Evolutionary conservation across 2,888 invertebrate genomes (phyloP), one percentile per base, ranked within the genome.

Genomic region (Nemotelus nigrinus): DNA sequence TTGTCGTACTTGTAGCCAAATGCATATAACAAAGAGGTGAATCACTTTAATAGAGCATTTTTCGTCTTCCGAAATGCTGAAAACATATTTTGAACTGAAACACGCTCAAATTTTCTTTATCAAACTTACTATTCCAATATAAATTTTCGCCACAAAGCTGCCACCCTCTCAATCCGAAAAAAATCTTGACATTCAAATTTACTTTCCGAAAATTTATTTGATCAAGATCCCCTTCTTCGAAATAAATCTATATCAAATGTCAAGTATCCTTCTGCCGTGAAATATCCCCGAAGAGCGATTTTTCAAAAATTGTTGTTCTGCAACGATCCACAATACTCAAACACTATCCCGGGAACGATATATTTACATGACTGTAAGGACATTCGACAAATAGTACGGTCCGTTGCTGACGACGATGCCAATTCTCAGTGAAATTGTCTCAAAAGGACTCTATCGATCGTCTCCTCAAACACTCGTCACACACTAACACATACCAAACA

Each of bases 291-390:
- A 70, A 67, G 79, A 78, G 72, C 76, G 60, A 79, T 79, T 78
- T 79, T 53, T 79, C 79, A 79, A 79, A 79, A 79, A 78, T 76
- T 78, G 76, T 78, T 78, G 76, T 79, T 74, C 55, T 79, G 76
- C 76, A 64, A 53, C 53, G 75, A 64, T 39, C 25, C 6, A 25
- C n/a, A 39, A 64, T 53, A 55, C 58, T 67, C 77, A 77, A 77
- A 65, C 43, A 68, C 58, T 77, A 77, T 58, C 77, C 67, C 77
- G 77, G 77, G 77, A 68, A 55, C 55, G 58, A 77, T 77, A 77
- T 55, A 77, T 77, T 48, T 68, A 58, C 76, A 55, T 55, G 53
- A 65, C 64, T 58, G 48, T 47, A 53, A 60, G 60, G 74, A 63
- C 70, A 47, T 55, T 44, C 25, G 70, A 70, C 70, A 70, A 70